Base-by-base conservation (phyloP, 2,888 invertebrate species). In the Brenthis hecate region DNA sequence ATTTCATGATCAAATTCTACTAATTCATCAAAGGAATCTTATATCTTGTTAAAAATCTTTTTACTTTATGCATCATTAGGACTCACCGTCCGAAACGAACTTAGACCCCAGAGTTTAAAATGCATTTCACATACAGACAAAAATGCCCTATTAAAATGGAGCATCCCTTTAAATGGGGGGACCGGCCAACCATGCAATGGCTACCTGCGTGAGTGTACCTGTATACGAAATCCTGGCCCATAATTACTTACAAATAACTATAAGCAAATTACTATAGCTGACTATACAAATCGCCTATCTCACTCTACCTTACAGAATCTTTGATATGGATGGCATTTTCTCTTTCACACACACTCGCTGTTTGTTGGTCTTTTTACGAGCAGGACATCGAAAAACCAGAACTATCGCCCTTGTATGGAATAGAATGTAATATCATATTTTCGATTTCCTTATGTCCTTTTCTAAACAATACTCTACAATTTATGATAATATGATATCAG, bases 81-180 rank as follows among this genome's bases (percentile, higher is more conserved):
- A 77, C 81, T 81, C 85, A 90, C 87, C 76, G 70, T 58, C 85
- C 87, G 87, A 83, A 86, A 87, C 88, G 86, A 80, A 79, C 65
- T 74, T 68, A 80, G 80, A 81, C 81, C 85, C 85, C 77, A 80
- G 83, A 82, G 77, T 82, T 84, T 77, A 85, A 85, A 83, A 76
- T 77, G 77, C 79, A 76, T 81, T 81, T 79, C 81, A 82, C 81
- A 82, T 81, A 80, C 76, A 78, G 79, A 80, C 82, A 83, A 87
- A 84, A 82, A 77, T 80, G 81, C 84, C 83, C 83, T 74, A 79
- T 80, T 80, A 78, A 75, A 80, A 76, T 75, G 74, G 81, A 80
- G 75, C 91, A 87, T 90, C 90, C 92, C 89, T 83, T 76, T 82
- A 83, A 86, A 83, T 84, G 76, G 92, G 92, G 92, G 84, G 88